Evolutionary conservation across 2,797 vertebrate genomes (phyloP).

Genomic region (Sebastes diploproa): DNA sequence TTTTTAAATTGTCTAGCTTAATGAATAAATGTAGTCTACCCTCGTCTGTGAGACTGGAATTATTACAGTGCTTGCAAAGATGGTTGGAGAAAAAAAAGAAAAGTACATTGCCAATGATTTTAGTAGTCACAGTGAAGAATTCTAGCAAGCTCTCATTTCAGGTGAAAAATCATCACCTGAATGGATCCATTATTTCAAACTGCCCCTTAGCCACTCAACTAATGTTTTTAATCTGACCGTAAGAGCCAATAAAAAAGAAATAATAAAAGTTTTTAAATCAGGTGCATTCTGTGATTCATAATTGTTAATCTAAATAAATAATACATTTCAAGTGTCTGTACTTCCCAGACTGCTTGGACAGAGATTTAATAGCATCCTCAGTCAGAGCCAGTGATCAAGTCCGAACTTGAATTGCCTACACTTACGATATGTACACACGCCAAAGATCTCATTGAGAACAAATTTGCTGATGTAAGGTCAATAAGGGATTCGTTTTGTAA

Average conservation of each 20-base stretch:
- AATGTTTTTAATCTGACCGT: too few relatives aligned
- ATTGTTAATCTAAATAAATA: not conserved
- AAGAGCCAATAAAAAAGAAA: too few relatives aligned
- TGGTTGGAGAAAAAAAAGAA: not conserved
- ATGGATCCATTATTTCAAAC: not conserved
- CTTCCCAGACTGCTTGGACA: not conserved
- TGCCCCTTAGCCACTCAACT: not conserved
- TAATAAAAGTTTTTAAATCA: not conserved
- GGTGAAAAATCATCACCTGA: not conserved
- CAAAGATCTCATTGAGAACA: too few relatives aligned
- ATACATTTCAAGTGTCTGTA: not conserved
- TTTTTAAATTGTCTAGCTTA: not conserved
- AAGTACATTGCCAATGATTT: not conserved
- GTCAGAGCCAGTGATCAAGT: not conserved
- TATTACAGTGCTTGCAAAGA: not conserved
- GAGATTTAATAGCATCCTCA: not conserved
- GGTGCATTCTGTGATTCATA: not conserved
- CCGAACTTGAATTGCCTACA: not conserved
- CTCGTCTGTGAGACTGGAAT: not conserved
- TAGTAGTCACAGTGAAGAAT: constrained; percentile 29
- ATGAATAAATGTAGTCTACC: not conserved
- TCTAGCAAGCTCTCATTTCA: not conserved
- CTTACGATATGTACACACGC: not conserved
- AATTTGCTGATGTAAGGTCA: too few relatives aligned
- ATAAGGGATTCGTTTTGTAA: not conserved